phyloP scores from a whole-genome alignment of 2,113 vertebrate species.

The Telmatochromis sp. region DNA sequence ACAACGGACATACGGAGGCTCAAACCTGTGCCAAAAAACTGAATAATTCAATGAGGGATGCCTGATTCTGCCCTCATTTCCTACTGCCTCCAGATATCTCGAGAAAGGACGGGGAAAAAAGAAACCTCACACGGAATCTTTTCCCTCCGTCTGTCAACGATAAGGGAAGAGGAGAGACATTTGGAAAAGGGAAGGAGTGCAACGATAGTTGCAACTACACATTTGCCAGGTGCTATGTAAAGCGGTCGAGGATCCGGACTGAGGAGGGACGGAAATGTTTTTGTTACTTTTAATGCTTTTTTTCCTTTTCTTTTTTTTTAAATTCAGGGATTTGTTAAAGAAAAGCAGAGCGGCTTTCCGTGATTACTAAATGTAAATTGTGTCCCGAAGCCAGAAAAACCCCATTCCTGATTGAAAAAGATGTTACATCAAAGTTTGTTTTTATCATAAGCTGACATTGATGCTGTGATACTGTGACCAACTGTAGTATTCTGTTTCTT shows the following conservation, averaged over 20 bases:
- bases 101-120: background rate
- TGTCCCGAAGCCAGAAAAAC: background rate
- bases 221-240: constrained; percentile 39
- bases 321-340: constrained; percentile 30
- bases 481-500: constrained; percentile 5
- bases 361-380: background rate
- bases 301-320: background rate
- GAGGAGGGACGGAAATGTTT: background rate
- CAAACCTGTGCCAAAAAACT: constrained; percentile 62
- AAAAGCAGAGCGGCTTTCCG: background rate
- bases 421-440: constrained; percentile 10
- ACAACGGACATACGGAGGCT: constrained; percentile 9
- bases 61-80: constrained; percentile 34
- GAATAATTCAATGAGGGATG: constrained; percentile 16
- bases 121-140: background rate
- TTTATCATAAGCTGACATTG: constrained; percentile 14
- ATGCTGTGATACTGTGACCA: constrained; percentile 58
- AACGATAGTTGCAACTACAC: background rate
- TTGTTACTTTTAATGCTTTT: background rate
- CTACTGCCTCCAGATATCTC: constrained; percentile 37
- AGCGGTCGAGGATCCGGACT: background rate
- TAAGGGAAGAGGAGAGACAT: background rate
- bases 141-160: background rate
- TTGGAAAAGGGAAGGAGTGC: background rate
- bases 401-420: background rate